Evolutionary conservation across 2,797 vertebrate species (phyloP), one percentile per base, ranked within the genome.

Genomic region (Sebastiscus albofasciatus): DNA sequence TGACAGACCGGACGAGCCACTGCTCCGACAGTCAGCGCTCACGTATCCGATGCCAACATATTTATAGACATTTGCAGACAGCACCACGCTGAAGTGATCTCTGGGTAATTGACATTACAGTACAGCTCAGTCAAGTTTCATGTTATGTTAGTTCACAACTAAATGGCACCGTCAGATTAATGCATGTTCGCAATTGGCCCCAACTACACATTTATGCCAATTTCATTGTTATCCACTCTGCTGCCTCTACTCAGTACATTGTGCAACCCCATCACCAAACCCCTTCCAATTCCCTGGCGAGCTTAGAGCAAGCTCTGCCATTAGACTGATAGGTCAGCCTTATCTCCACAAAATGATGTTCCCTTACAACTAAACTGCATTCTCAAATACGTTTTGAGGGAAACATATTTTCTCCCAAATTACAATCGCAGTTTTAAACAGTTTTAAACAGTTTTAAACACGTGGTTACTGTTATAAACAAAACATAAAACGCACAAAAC

Each of bases 1-100:
- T 68, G 84, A 91, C 65, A 81, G 85, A 80, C 4, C 1, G 29
- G 72, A 66, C n/a, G 36, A 49, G 67, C 52, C 54, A 62, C 67
- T 65, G 68, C 27, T 29, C 64, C 6, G 52, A 67, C 36, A 29
- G 14, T 66, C 56, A 64, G 36, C 4, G 22, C 64, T 71, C 12
- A 27, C 69, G 11, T 22, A 20, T 75, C 49, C 10, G 2, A 64
- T 70, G 64, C 54, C 34, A 72, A 16, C 39, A 8, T 72, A 11
- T 69, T 62, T 42, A 26, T 18, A 64, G 46, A 68, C 13, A 13
- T 67, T 60, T 65, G 46, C 61, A 42, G 26, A n/a, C 65, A 70
- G 58, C 67, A 6, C 27, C 36, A 54, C n/a, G 4, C 64, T n/a
- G 16, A 55, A 68, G 55, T 27, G 49, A 59, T 49, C 54, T 12